Evolutionary conservation across 2,797 vertebrate species (phyloP), one percentile per base, ranked within the genome.

Genomic region (Lagodon rhomboides): DNA sequence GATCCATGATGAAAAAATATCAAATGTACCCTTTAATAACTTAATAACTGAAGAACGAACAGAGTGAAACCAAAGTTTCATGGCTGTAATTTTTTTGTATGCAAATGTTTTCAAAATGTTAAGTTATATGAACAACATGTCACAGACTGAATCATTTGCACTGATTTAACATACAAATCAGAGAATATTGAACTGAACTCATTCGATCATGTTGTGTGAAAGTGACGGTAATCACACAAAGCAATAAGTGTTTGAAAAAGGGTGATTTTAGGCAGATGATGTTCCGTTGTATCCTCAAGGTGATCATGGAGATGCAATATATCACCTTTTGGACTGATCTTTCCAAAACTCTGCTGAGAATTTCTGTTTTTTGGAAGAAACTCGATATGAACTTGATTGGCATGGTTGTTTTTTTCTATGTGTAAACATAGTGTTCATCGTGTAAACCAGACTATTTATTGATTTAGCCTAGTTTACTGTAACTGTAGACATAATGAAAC

Each of bases 391-490:
- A 73, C 34, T 71, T 53, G 43, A 74, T 46, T 76, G 47, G 73
- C 68, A 27, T 66, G 65, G 27, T 66, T 63, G 65, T 77, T 85
- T 77, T 77, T 87, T 78, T 82, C 63, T 73, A 43, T 80, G 73
- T 85, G 73, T 84, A 77, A 76, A 75, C 75, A 83, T 55, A 68
- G 27, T 61, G 60, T 77, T 74, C 54, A 54, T 82, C 62, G 63
- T 84, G 69, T 87, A 80, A 85, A 69, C 63, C 46, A 22, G 63
- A 77, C 78, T 82, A 63, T 73, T 83, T 77, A 82, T 82, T 85
- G 80, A 78, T 84, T 60, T 77, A 84, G 76, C 75, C 54, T 81
- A 77, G 80, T 85, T 91, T 65, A 86, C 64, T 79, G 66, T 87
- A 86, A 85, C 30, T 80, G 64, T 87, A 82, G 75, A 69, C 59